Base-by-base conservation (phyloP, 1,140 invertebrate species). In the Bombus vancouverensis region DNA sequence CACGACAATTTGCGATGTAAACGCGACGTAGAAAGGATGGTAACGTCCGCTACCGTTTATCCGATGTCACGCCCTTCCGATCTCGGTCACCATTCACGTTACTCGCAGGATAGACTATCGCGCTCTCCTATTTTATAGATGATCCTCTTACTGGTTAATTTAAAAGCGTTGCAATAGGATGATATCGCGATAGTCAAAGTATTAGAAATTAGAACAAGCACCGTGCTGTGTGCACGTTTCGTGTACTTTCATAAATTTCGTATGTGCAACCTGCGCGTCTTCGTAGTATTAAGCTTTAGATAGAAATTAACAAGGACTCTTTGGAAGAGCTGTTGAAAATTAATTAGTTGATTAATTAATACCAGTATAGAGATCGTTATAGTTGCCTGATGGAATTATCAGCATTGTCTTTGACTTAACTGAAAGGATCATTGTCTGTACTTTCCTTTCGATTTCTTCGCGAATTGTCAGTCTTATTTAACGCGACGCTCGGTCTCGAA, bases 1-100 rank as follows among this genome's bases (percentile, higher is more conserved):
- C 47, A 32, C 22, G 68, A 71, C 32, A n/a, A 71, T 37, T 22
- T 53, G n/a, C 65, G 12, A 25, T 68, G 66, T 47, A 59, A 85
- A 32, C 68, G 39, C 25, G 1, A 53, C 0, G 47, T 22, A 57
- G 66, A 22, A 22, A 59, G 59, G n/a, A 71, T 2, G 39, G 71
- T 15, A 65, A 12, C 57, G 39, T 42, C 9, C 39, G 13, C n/a
- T 18, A 37, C 9, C 62, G 74, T 84, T 79, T 59, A 57, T 78
- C 47, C 74, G 28, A 62, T 34, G 82, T 66, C 83, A 59, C 83
- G 59, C 68, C 77, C 77, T 47, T 72, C 34, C 77, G 53, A 81
- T 47, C 78, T 32, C 42, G 39, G 39, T 25, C n/a, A 22, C 37
- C 68, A 32, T 68, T 68, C 42, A 3, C 34, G 1, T 53, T 39